Conservation (phyloP, 1,140 invertebrate genomes). For the Drosophila busckii region DNA sequence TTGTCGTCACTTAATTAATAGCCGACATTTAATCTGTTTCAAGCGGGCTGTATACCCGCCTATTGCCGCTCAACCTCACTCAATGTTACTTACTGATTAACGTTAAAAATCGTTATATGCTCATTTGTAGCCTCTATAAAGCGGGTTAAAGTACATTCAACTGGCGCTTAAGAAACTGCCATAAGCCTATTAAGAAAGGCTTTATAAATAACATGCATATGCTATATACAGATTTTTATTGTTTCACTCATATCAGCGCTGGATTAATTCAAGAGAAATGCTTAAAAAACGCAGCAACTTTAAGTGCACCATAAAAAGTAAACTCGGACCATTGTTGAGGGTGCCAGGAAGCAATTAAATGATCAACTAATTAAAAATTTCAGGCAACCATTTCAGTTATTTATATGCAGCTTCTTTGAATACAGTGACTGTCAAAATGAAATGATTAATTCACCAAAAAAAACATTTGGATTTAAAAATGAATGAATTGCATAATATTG, state of each 20-base stretch:
- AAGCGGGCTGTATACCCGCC: constrained; percentile 14
- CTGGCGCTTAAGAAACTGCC: constrained; percentile 60
- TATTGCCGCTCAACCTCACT: constrained; percentile 7
- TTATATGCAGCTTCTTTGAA: not conserved
- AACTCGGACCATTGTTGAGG: constrained; percentile 35
- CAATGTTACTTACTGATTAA: constrained; percentile 20
- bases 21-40: constrained; percentile 63
- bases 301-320: constrained; percentile 57
- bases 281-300: constrained; percentile 24
- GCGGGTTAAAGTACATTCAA: constrained; percentile 54
- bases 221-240: constrained; percentile 4
- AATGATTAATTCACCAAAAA: constrained; percentile 2
- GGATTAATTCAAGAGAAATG: constrained; percentile 28
- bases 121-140: constrained; percentile 18
- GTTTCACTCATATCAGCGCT: constrained; percentile 3
- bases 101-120: constrained; percentile 54
- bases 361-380: constrained; percentile 64
- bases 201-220: constrained; percentile 26
- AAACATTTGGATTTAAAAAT: constrained; percentile 3
- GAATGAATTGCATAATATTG: constrained; percentile 31
- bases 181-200: constrained; percentile 62
- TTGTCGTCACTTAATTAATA: constrained; percentile 62
- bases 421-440: too few species aligned
- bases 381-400: constrained; percentile 21
- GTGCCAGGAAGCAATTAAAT: constrained; percentile 66